Percentiles rank a stretch among this genome's conserved stretches.
phyloP scores from a whole-genome alignment of 2,113 vertebrate species.

The Chionis minor region DNA sequence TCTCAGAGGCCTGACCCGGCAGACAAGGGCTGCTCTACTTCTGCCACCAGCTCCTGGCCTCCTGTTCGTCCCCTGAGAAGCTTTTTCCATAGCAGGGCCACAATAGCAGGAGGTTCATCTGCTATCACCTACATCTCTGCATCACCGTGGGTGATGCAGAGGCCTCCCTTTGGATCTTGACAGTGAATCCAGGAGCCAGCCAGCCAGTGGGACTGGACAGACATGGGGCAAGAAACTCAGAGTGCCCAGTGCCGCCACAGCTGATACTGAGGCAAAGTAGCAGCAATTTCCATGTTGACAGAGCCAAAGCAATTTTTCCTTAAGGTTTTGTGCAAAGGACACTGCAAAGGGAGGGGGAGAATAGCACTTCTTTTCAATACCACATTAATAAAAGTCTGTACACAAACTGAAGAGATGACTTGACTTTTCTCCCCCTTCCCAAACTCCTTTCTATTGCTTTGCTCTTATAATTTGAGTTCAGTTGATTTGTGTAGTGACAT shows the following conservation, averaged over 20 bases:
- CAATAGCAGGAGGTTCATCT: not conserved
- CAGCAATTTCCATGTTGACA: not conserved
- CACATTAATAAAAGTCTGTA: not conserved
- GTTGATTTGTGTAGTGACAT: not conserved
- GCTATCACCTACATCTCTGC: not conserved
- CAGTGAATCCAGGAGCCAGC: not conserved
- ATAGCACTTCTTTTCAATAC: not conserved
- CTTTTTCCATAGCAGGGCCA: not conserved
- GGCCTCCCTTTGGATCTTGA: not conserved
- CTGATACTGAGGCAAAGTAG: not conserved
- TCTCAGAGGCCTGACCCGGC: not conserved
- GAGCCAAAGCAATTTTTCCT: not conserved
- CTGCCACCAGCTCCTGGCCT: not conserved
- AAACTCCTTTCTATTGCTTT: not conserved
- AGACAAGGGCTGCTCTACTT: not conserved
- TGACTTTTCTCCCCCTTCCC: not conserved
- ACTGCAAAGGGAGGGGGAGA: not conserved
- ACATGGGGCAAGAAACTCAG: not conserved
- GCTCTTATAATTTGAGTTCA: not conserved
- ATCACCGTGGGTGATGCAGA: not conserved
- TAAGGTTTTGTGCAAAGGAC: not conserved
- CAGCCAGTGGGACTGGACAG: not conserved
- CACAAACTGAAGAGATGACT: not conserved
- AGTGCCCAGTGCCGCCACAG: not conserved
- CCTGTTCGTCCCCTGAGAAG: not conserved